Percentiles rank a stretch among this genome's conserved stretches.
Evolutionary conservation across 2,113 vertebrate genomes (phyloP).

Genomic region (Toxostoma redivivum): DNA sequence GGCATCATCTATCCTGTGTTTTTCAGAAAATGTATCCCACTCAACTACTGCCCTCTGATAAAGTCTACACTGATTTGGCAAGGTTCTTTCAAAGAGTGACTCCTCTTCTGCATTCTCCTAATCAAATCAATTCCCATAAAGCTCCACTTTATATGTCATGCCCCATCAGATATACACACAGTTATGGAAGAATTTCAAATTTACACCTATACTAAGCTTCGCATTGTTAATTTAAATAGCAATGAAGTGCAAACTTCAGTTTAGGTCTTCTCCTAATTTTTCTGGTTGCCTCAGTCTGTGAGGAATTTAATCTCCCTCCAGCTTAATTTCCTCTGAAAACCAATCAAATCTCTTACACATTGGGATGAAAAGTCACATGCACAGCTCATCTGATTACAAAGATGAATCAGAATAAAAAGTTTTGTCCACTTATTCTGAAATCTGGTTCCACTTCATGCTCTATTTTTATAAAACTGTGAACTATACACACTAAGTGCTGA

Average conservation of each 20-base stretch:
- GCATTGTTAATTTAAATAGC: neutral
- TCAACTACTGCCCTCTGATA: neutral
- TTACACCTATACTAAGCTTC: neutral
- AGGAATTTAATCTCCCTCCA: neutral
- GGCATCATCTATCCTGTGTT: neutral
- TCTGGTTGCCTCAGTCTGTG: neutral
- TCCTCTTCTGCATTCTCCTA: neutral
- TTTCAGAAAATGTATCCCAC: neutral
- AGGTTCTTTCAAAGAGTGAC: neutral
- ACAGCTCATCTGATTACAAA: neutral
- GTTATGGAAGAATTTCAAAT: neutral
- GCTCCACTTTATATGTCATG: neutral
- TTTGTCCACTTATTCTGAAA: neutral
- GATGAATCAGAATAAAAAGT: neutral
- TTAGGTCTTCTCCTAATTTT: neutral
- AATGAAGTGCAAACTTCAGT: neutral
- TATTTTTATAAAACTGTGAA: neutral
- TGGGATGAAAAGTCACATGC: neutral
- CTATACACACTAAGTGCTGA: neutral
- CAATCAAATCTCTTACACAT: neutral
- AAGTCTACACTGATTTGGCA: neutral
- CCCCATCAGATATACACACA: neutral
- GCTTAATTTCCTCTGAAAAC: neutral
- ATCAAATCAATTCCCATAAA: neutral
- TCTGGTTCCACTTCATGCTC: neutral